phyloP scores from a whole-genome alignment of 2,888 invertebrate species.

The Graphium colonna region DNA sequence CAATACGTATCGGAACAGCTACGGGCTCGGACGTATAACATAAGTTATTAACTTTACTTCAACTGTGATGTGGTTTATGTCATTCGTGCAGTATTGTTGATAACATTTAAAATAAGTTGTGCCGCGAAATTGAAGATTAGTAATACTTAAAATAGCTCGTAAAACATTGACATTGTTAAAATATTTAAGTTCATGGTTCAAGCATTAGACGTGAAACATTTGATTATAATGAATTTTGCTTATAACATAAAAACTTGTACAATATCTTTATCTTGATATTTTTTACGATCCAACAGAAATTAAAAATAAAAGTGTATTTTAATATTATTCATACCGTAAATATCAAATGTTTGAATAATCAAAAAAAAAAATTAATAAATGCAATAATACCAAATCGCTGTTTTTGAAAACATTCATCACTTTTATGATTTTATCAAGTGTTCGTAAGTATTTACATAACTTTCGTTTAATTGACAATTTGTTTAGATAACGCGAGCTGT shows the following conservation, averaged over 20 bases:
- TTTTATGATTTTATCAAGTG: too few relatives aligned
- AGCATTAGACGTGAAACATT: background rate
- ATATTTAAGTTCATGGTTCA: background rate
- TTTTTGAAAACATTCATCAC: too few relatives aligned
- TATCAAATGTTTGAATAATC: too few relatives aligned
- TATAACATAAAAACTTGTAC: background rate
- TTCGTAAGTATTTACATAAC: too few relatives aligned
- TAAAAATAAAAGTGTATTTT: background rate
- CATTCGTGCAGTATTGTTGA: background rate
- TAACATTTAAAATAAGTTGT: background rate
- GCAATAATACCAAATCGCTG: too few relatives aligned
- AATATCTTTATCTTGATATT: background rate
- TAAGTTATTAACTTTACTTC: constrained; percentile 3
- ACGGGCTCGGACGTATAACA: background rate
- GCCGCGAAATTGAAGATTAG: background rate
- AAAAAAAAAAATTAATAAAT: too few relatives aligned
- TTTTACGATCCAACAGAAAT: too few relatives aligned
- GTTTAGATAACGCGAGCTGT: too few relatives aligned
- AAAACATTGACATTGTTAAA: background rate
- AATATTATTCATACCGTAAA: too few relatives aligned
- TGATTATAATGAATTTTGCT: background rate
- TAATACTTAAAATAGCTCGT: background rate
- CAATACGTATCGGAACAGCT: constrained; percentile 8
- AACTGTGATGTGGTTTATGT: constrained; percentile 4
- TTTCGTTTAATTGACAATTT: too few relatives aligned